phyloP scores from a whole-genome alignment of 2,113 vertebrate species.

The Rhabdomys dilectus region DNA sequence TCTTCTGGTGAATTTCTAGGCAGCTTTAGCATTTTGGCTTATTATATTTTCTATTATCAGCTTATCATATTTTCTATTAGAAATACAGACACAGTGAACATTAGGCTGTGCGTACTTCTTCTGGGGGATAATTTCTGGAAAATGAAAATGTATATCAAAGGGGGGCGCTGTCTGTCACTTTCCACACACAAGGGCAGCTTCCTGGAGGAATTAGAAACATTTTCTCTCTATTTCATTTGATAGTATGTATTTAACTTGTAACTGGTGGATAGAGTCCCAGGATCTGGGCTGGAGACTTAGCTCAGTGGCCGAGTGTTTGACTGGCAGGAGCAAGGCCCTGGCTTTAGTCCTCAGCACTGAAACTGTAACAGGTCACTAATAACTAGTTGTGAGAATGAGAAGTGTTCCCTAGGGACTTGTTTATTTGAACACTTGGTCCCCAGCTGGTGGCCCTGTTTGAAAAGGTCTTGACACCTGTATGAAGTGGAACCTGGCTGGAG shows the following conservation, averaged over 20 bases:
- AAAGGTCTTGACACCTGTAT: neutral
- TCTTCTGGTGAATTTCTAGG: neutral
- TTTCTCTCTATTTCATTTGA: neutral
- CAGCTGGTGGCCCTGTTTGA: neutral
- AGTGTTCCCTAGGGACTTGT: fast-evolving
- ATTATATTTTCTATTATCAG: neutral
- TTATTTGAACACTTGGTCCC: neutral
- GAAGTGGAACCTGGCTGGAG: neutral
- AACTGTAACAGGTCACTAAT: neutral
- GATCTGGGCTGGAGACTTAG: neutral
- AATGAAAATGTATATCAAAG: neutral
- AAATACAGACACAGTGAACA: neutral
- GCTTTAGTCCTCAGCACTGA: neutral
- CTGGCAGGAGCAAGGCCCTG: neutral
- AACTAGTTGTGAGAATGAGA: neutral
- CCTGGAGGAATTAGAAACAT: neutral
- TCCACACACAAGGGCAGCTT: neutral
- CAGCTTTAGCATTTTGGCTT: neutral
- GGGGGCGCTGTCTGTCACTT: neutral
- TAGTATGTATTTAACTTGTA: neutral
- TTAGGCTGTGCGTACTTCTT: neutral
- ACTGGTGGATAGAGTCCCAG: neutral
- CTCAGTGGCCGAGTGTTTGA: neutral
- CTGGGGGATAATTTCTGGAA: neutral
- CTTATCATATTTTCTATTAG: neutral